phyloP scores from a whole-genome alignment of 2,797 vertebrate genomes.

The Tachyglossus aculeatus region DNA sequence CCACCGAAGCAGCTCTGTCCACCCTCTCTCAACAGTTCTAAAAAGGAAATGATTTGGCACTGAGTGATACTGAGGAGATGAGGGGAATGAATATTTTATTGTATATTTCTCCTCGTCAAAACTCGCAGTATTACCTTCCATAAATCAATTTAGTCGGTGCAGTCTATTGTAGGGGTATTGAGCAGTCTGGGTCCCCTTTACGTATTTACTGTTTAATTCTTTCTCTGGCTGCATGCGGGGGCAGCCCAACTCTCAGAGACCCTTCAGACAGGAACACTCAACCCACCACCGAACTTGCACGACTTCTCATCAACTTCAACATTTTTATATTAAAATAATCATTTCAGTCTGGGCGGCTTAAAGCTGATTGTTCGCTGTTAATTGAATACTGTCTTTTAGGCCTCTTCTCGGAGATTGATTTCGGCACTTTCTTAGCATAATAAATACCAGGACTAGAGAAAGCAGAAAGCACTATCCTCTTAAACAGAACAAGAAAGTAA shows the following conservation, averaged over 20 bases:
- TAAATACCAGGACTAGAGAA: constrained; percentile 6
- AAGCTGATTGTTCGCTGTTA: neutral
- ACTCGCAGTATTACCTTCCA: constrained; percentile 4
- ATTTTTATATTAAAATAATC: constrained; percentile 26
- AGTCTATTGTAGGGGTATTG: neutral
- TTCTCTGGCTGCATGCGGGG: constrained; percentile 6
- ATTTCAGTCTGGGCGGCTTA: neutral
- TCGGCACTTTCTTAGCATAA: constrained; percentile 18
- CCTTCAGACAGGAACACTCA: constrained; percentile 1
- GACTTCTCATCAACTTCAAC: neutral
- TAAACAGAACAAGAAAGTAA: constrained; percentile 8
- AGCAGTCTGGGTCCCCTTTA: constrained; percentile 8
- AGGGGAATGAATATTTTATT: constrained; percentile 23
- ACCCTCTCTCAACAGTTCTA: too few species aligned
- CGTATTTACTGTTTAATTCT: constrained; percentile 5
- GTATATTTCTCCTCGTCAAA: constrained; percentile 12
- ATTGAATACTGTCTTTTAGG: constrained; percentile 5
- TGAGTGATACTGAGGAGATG: neutral
- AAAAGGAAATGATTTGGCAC: neutral
- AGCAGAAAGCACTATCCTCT: neutral
- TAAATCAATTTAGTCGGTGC: neutral
- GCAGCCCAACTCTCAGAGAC: neutral
- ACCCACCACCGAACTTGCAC: neutral
- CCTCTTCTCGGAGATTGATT: constrained; percentile 6
- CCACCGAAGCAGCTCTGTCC: neutral